Evolutionary conservation across 2,888 invertebrate genomes (phyloP), one percentile per base, ranked within the genome.

Genomic region (Lasius platythorax): DNA sequence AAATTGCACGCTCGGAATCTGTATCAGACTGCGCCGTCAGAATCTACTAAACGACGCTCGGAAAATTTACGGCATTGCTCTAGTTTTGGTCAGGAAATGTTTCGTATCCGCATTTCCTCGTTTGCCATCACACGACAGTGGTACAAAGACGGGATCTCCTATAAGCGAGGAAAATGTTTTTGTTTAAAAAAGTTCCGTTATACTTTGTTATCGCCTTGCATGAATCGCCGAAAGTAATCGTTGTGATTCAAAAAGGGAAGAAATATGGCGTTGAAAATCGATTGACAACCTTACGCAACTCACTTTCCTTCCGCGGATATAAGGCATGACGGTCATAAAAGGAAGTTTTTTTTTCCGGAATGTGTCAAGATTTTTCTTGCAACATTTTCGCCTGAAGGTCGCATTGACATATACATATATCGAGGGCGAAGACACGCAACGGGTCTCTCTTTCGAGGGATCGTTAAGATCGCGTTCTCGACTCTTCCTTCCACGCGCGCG

Each of bases 381-480:
- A 53, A 72, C 9, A 75, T 46, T 75, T 82, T 82, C 78, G 46
- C 56, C 82, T 72, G 61, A 63, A 68, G 73, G 73, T 84, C 73
- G 86, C 75, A 78, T 84, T 70, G 81, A 74, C 66, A 85, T 46
- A n/a, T 30, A 83, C 83, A 79, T 86, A 79, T 85, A 78, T 73
- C 18, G n/a, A 72, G 50, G 53, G 43, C 37, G 28, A 67, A 70
- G 66, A 84, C 73, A 73, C 73, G 84, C 81, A 43, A 50, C 43
- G 78, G 67, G 74, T 78, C 67, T 82, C 43, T 43, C 85, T 90
- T 23, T 86, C 85, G 85, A 91, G 85, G 88, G 88, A 90, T 91
- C 90, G 91, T 91, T 91, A 90, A 88, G 90, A 88, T 90, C 90
- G 89, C 87, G 90, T 87, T 91, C 89, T 76, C 86, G 86, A 87